phyloP scores from a whole-genome alignment of 2,888 invertebrate species.

The Erebia ligea region DNA sequence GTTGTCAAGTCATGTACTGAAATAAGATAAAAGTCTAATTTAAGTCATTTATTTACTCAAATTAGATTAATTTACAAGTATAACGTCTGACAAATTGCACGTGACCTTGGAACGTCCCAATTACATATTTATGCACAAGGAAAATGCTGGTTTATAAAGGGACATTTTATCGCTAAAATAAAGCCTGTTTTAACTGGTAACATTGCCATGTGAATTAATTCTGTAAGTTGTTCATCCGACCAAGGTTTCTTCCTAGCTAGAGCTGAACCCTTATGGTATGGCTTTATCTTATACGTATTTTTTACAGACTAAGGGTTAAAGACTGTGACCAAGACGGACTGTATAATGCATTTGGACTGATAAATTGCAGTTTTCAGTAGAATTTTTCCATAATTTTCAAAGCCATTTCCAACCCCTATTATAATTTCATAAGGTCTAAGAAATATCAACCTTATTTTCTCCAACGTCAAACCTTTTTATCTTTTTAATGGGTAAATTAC shows the following conservation, averaged over 20 bases:
- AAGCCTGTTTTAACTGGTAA: constrained; percentile 3
- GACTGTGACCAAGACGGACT: too few species aligned
- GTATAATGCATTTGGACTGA: too few species aligned
- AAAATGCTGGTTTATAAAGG: constrained; percentile 37
- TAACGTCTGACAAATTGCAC: constrained; percentile 20
- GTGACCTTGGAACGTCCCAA: constrained; percentile 33
- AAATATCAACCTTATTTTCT: too few species aligned
- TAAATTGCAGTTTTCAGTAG: too few species aligned
- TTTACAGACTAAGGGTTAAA: background rate
- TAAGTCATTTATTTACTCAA: background rate
- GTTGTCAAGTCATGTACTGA: constrained; percentile 1
- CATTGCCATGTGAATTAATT: constrained; percentile 6
- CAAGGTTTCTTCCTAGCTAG: background rate
- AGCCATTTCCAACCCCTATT: too few species aligned
- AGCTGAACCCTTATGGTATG: background rate
- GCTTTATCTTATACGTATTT: background rate
- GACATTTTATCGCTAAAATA: constrained; percentile 20
- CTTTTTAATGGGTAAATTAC: too few species aligned
- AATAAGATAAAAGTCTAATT: background rate
- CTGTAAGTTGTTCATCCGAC: background rate
- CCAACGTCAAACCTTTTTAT: too few species aligned
- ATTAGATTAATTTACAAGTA: background rate
- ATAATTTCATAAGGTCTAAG: too few species aligned
- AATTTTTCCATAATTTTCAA: too few species aligned
- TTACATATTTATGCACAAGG: constrained; percentile 37